Conservation (phyloP, 2,797 vertebrate genomes). For the Trichosurus vulpecula region DNA sequence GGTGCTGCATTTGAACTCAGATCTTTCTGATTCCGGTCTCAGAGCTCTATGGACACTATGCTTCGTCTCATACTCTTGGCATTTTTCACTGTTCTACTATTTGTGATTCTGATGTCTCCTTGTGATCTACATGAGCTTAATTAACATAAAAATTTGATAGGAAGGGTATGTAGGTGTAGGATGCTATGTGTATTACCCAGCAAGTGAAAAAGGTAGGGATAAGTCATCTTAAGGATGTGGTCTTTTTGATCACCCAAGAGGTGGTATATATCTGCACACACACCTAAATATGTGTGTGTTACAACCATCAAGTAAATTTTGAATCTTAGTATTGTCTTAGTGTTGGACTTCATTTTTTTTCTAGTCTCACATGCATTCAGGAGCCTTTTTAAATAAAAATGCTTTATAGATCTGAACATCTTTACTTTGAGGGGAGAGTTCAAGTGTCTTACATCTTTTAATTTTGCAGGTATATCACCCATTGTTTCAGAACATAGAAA, state of each 20-base stretch:
- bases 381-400: neutral
- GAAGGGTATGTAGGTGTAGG: neutral
- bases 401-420: neutral
- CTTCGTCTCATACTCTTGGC: neutral
- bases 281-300: neutral
- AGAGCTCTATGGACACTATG: neutral
- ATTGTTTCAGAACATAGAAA: conserved; percentile 97
- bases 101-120: neutral
- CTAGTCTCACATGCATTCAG: neutral
- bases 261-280: neutral
- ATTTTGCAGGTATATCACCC: conserved; percentile 90
- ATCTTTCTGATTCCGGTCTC: neutral
- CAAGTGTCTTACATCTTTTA: conserved; percentile 37
- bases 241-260: neutral
- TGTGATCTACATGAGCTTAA: neutral
- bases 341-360: neutral
- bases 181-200: neutral
- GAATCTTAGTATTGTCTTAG: neutral
- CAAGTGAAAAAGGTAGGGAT: neutral
- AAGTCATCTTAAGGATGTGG: neutral
- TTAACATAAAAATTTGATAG: neutral
- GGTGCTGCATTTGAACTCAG: neutral
- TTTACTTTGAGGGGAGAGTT: neutral
- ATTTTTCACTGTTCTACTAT: neutral
- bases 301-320: neutral